phyloP scores from a whole-genome alignment of 2,888 invertebrate species.

The Cosmorhoe ocellata region DNA sequence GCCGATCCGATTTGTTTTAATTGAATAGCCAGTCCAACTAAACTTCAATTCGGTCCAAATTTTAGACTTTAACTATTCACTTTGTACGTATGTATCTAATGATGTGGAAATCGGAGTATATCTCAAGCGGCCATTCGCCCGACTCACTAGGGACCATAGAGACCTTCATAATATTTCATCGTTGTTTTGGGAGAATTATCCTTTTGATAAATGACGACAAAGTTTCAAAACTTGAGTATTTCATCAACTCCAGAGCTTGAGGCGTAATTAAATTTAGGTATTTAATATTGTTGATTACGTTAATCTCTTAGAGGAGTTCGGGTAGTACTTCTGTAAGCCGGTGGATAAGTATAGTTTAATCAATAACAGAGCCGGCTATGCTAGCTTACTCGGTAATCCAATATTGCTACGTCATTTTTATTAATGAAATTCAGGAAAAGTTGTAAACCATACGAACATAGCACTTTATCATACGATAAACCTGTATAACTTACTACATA shows the following conservation, averaged over 20 bases:
- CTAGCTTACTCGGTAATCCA: no score
- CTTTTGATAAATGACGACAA: conserved; percentile 35
- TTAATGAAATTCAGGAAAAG: no score
- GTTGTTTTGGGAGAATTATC: conserved; percentile 25
- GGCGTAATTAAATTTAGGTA: conserved; percentile 34
- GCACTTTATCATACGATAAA: no score
- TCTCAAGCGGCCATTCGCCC: background rate
- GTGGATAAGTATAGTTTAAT: conserved; percentile 20
- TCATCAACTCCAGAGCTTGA: conserved; percentile 32
- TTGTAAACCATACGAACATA: no score
- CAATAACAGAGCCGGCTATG: conserved; percentile 6
- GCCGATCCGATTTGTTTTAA: no score
- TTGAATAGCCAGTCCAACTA: no score
- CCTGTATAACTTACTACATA: no score
- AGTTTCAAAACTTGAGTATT: conserved; percentile 36
- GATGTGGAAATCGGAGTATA: background rate
- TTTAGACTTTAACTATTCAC: no score
- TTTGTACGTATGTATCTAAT: background rate
- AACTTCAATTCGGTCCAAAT: no score
- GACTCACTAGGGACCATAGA: background rate
- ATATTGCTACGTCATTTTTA: no score
- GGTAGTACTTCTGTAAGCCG: conserved; percentile 26
- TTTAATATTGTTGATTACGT: conserved; percentile 38
- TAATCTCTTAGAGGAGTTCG: conserved; percentile 34
- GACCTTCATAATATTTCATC: conserved; percentile 21